Evolutionary conservation across 2,113 vertebrate genomes (phyloP).

Genomic region (Cranoglanis bouderius): DNA sequence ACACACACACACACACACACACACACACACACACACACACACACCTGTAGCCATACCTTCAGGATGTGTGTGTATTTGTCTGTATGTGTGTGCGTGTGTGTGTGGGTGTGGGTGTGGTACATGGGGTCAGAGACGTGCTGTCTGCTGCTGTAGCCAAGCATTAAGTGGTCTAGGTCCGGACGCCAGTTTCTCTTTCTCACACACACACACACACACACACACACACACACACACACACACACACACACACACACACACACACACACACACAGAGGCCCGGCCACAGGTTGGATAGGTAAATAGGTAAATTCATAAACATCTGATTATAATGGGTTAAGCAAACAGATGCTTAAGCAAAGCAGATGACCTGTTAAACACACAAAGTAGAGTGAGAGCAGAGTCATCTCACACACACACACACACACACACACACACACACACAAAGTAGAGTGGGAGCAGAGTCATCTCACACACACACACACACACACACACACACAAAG

Average conservation of each 20-base stretch:
- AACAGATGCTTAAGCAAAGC: conserved; percentile 20
- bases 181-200: background rate
- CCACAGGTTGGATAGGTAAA: conserved; percentile 18
- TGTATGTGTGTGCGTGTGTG: background rate
- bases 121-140: background rate
- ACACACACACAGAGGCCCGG: background rate
- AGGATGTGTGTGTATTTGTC: background rate
- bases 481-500: no score
- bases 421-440: background rate
- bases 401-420: background rate
- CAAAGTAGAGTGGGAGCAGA: no score
- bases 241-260: background rate
- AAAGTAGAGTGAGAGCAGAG: background rate
- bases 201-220: background rate
- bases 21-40: background rate
- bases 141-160: conserved; percentile 23
- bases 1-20: background rate
- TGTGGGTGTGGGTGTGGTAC: background rate
- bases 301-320: background rate
- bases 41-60: background rate
- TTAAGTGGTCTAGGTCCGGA: conserved; percentile 28
- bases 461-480: no score
- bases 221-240: background rate
- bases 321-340: background rate
- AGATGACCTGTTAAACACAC: conserved; percentile 4